Conservation (phyloP, 2,888 invertebrate genomes). For the Nemapogon koenigi region DNA sequence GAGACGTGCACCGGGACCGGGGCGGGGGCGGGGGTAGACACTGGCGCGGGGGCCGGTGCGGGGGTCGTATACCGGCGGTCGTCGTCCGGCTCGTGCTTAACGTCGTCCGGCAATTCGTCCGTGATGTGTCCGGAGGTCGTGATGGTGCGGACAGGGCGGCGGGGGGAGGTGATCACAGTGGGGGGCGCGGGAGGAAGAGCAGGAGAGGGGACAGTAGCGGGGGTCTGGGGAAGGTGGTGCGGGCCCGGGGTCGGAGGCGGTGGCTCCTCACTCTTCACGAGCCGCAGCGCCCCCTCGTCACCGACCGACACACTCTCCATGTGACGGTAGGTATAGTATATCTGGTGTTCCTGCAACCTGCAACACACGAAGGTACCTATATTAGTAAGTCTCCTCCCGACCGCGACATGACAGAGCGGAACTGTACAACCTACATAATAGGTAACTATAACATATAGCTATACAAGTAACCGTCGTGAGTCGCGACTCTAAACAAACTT, state of each 20-base stretch:
- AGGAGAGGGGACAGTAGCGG: conserved; percentile 10
- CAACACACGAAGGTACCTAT: too few relatives aligned
- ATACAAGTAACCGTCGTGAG: too few relatives aligned
- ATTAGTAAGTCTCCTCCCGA: too few relatives aligned
- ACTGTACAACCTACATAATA: too few relatives aligned
- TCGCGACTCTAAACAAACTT: too few relatives aligned
- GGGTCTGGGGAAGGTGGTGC: conserved; percentile 1
- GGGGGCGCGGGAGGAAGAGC: conserved; percentile 18
- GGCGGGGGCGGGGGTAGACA: conserved; percentile 31
- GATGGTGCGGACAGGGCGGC: conserved; percentile 65
- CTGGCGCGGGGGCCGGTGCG: conserved; percentile 26
- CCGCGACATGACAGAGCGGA: too few relatives aligned
- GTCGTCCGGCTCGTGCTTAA: conserved; percentile 49
- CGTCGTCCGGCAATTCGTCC: conserved; percentile 25
- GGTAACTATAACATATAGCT: too few relatives aligned
- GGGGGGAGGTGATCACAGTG: conserved; percentile 64
- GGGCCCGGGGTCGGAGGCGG: neutral
- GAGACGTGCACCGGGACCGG: conserved; percentile 36
- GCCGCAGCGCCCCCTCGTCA: conserved; percentile 45
- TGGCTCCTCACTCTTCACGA: conserved; percentile 44
- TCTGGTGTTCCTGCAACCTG: too few relatives aligned
- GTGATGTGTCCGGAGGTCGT: conserved; percentile 67
- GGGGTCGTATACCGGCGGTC: conserved; percentile 48
- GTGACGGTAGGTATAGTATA: too few relatives aligned
- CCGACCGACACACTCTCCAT: conserved; percentile 23